Evolutionary conservation across 2,113 vertebrate species (phyloP).

Genomic region (Oncorhynchus clarkii): DNA sequence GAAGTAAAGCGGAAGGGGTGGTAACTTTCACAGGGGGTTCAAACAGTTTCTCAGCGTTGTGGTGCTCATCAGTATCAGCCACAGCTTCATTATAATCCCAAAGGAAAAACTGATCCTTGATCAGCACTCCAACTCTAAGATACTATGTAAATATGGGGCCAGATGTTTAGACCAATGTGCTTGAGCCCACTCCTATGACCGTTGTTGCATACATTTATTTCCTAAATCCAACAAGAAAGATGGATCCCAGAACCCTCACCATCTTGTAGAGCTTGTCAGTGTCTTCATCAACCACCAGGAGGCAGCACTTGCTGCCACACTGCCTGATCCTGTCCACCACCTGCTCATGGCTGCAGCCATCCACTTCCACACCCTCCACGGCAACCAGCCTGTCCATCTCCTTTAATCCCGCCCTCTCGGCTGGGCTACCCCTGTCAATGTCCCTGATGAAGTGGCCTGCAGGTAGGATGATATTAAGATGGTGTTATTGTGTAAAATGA

Average conservation of each 20-base stretch:
- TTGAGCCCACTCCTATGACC: too few relatives aligned
- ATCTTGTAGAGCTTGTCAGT: constrained; percentile 81
- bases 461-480: not conserved
- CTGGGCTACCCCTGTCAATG: constrained; percentile 81
- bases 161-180: too few relatives aligned
- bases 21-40: too few relatives aligned
- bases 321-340: constrained; percentile 81
- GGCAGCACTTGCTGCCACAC: constrained; percentile 72
- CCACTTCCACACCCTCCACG: constrained; percentile 79
- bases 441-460: constrained; percentile 83
- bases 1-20: too few relatives aligned
- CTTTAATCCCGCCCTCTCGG: constrained; percentile 76
- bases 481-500: too few relatives aligned
- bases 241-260: constrained; percentile 69
- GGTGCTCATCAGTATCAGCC: too few relatives aligned
- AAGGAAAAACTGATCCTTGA: too few relatives aligned
- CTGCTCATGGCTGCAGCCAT: constrained; percentile 74
- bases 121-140: too few relatives aligned
- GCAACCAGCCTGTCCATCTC: constrained; percentile 84
- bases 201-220: too few relatives aligned
- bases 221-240: not conserved
- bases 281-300: constrained; percentile 83
- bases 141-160: too few relatives aligned
- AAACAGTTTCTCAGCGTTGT: too few relatives aligned
- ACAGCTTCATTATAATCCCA: too few relatives aligned